phyloP scores from a whole-genome alignment of 2,888 invertebrate genomes.

The Lordiphosa fenestrarum region DNA sequence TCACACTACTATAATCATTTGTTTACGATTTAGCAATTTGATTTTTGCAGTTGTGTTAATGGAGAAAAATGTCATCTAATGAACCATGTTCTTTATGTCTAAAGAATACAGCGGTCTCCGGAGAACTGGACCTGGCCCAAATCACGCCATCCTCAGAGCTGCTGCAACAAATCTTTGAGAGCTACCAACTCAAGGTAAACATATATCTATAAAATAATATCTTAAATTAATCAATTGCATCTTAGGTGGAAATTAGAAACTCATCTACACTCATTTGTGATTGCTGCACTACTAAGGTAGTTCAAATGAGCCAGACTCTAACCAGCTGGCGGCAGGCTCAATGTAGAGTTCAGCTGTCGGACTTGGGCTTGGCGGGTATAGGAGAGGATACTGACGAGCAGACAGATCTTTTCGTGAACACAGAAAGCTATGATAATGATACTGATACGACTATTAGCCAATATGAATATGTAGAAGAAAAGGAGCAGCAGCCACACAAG shows the following conservation, averaged over 20 bases:
- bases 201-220: background rate
- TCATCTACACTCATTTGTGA: slow-evolving; percentile 10
- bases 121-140: slow-evolving; percentile 5
- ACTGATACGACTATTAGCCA: too few relatives aligned
- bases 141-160: slow-evolving; percentile 9
- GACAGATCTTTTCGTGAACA: background rate
- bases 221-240: background rate
- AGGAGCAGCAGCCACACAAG: too few relatives aligned
- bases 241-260: background rate
- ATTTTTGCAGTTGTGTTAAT: too few relatives aligned
- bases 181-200: slow-evolving; percentile 28
- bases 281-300: slow-evolving; percentile 12
- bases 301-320: slow-evolving; percentile 16
- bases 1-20: too few relatives aligned
- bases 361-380: slow-evolving; percentile 2
- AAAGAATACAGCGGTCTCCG: slow-evolving; percentile 1
- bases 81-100: slow-evolving; percentile 20
- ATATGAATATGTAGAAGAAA: too few relatives aligned
- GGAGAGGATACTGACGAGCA: slow-evolving; percentile 1
- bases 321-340: slow-evolving; percentile 19
- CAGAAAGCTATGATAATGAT: background rate
- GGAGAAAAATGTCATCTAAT: background rate
- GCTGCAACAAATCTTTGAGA: slow-evolving; percentile 16
- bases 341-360: background rate
- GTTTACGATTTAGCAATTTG: too few relatives aligned